Base-by-base conservation (phyloP, 2,888 invertebrate species). In the Mechanitis messenoides region DNA sequence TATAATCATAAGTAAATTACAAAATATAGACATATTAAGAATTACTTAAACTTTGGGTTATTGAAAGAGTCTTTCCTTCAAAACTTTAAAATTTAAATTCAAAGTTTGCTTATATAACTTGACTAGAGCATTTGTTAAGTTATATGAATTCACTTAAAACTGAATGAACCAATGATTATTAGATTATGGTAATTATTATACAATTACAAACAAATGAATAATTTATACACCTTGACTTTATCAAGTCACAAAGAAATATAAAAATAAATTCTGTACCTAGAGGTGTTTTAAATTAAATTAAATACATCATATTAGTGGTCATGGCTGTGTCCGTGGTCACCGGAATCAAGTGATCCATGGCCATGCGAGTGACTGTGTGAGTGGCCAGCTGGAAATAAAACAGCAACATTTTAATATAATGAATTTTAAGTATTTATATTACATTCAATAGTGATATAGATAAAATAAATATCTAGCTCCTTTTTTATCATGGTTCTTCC, bases 371-470 rank as follows among this genome's bases (percentile, higher is more conserved):
- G 87, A 53, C 75, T 80, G 75, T 85, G 87, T 0, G 85, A 74
- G 70, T 87, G 87, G 1, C 77, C 77, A 66, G 85, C 87, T 89
- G 81, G 31, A 50, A 79, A 81, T 65, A 68, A 69, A 61, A 64
- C 53, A 59, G 63, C 53, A 35, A 35, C 50, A 59, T 54, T 6
- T 58, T 38, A 58, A 11, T 53, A 4, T 31, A 50, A 50, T 47
- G 2, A 28, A 50, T 50, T 50, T 2, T 28, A 50, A 50, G 4
- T 28, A 2, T n/a, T 11, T 50, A 28, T 50, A 50, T 9, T 28
- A 47, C 12, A n/a, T 47, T 46, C 3, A 5, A 9, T n/a, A 46
- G 20, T 50, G 3, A 47, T 20, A 58, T 58, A 33, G n/a, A 58
- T 20, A 47, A 7, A 35, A 53, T n/a, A 50, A 11, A 59, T 53